These are phyloP conservation scores for Athene cunicularia DNA, from an alignment of 2,113 vertebrate genomes.

Conservation along the genomic window DNA sequence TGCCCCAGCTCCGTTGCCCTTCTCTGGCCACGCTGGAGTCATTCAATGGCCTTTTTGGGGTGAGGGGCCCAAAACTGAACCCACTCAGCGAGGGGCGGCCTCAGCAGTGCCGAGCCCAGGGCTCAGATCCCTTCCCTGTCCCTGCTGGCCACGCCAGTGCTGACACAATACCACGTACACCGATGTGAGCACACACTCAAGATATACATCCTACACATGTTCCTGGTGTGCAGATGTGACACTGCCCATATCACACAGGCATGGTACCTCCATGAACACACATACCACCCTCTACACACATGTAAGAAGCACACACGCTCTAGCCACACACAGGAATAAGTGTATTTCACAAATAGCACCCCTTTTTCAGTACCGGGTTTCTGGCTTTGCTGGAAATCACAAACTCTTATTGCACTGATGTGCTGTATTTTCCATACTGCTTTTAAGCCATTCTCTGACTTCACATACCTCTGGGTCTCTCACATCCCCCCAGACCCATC, in stretches of 20 bases:
- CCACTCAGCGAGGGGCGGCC: no score
- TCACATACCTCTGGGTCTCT: neutral
- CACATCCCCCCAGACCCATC: neutral
- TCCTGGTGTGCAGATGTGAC: neutral
- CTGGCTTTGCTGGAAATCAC: neutral
- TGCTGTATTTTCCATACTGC: neutral
- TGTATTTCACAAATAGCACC: neutral
- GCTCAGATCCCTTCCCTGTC: no score
- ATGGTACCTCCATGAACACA: neutral
- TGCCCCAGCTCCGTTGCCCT: no score
- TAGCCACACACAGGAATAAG: neutral
- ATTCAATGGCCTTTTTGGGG: no score
- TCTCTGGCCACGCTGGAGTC: no score
- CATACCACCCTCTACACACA: neutral
- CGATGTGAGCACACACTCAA: accelerated
- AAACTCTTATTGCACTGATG: no score
- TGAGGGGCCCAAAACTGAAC: no score
- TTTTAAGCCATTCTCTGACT: neutral
- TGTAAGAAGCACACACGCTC: accelerated
- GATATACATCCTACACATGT: accelerated
- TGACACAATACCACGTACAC: no score
- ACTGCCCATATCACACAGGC: neutral
- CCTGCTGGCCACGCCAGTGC: no score
- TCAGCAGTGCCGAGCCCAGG: no score
- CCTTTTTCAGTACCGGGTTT: neutral